Conservation (phyloP, 1,140 invertebrate genomes). For the Triops cancriformis region DNA sequence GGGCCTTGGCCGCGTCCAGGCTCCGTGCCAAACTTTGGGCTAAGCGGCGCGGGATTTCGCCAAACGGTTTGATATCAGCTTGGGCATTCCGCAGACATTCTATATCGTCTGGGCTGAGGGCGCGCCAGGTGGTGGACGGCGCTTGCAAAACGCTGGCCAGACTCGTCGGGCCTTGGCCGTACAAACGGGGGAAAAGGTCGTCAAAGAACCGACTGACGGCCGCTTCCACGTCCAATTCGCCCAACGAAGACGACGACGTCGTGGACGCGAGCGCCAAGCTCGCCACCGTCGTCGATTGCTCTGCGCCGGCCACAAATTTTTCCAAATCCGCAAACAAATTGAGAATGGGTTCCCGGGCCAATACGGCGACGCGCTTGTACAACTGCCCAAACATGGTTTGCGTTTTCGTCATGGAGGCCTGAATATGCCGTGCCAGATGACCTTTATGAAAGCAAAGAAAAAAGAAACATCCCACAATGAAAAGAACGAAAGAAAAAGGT, state of each 20-base stretch:
- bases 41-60: conserved; percentile 63
- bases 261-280: conserved; percentile 35
- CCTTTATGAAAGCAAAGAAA: conserved; percentile 51
- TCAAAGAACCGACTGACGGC: conserved; percentile 67
- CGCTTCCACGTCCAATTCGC: conserved; percentile 45
- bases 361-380: conserved; percentile 56
- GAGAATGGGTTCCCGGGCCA: conserved; percentile 52
- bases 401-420: conserved; percentile 70
- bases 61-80: conserved; percentile 67
- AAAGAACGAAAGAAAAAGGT: neutral
- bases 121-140: conserved; percentile 37
- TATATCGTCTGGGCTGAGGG: conserved; percentile 64
- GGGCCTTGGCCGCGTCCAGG: conserved; percentile 61
- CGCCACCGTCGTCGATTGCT: conserved; percentile 25
- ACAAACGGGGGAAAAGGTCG: conserved; percentile 71
- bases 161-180: conserved; percentile 55
- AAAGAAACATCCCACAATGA: neutral
- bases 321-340: conserved; percentile 60
- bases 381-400: conserved; percentile 61
- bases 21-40: conserved; percentile 57
- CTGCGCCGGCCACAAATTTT: conserved; percentile 47
- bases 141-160: conserved; percentile 30
- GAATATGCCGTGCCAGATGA: conserved; percentile 58
- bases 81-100: conserved; percentile 63
- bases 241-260: conserved; percentile 32